These are phyloP conservation scores for Dermolepida albohirtum DNA, from an alignment of 2,888 invertebrate genomes.

Conservation along the genomic window DNA sequence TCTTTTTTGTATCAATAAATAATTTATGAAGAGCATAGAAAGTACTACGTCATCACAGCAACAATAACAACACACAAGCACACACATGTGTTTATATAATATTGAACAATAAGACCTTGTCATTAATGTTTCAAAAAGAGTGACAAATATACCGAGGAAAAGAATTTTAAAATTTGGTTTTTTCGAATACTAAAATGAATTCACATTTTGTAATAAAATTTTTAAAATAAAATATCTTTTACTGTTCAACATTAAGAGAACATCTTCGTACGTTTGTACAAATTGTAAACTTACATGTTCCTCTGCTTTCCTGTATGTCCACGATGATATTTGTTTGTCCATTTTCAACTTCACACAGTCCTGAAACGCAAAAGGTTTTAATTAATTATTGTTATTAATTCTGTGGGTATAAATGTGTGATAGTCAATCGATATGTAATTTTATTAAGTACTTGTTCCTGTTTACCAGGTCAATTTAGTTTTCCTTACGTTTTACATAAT, in stretches of 20 bases:
- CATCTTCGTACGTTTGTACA: background rate
- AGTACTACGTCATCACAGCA: no score
- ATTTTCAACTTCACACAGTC: constrained; percentile 85
- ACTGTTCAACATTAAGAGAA: background rate
- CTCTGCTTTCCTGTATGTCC: constrained; percentile 90
- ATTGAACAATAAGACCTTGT: no score
- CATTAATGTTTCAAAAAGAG: no score
- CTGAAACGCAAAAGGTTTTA: constrained; percentile 62
- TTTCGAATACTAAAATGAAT: no score
- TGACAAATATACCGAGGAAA: no score
- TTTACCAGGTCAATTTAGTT: constrained; percentile 9
- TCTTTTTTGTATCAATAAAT: no score
- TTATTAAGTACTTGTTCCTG: constrained; percentile 19
- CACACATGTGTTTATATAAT: no score
- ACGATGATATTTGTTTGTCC: constrained; percentile 90
- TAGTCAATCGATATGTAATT: constrained; percentile 21
- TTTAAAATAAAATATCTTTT: no score
- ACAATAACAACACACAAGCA: no score
- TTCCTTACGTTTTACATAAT: constrained; percentile 15
- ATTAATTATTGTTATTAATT: constrained; percentile 1
- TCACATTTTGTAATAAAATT: no score
- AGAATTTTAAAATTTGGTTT: no score
- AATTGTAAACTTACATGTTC: constrained; percentile 77
- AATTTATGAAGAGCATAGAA: no score
- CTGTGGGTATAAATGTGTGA: background rate